Evolutionary conservation across 1,140 invertebrate genomes (phyloP), one percentile per base, ranked within the genome.

Genomic region (Vanessa tameamea): DNA sequence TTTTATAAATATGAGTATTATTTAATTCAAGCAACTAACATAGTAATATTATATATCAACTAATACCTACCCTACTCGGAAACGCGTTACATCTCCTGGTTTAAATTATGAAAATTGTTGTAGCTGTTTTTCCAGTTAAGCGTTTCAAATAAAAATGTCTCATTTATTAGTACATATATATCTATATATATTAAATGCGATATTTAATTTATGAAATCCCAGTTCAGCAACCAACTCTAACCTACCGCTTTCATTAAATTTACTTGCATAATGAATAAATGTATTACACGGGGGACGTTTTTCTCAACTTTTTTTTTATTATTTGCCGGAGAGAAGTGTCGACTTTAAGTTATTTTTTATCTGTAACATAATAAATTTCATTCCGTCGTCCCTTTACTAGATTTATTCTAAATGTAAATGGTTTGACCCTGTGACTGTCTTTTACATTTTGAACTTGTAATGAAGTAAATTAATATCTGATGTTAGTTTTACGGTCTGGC

Each of bases 261-360:
- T 89, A 86, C 84, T 84, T 84, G 81, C 81, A 76, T 89, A 86
- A 89, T 89, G 87, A 89, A 89, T 88, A 89, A 92, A 89, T 88
- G 84, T 88, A 87, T 89, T 89, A 88, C 85, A 86, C 83, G n/a
- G 72, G 83, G 85, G 84, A 88, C 82, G 68, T 68, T 81, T 82
- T 82, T 82, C 80, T 80, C 80, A 82, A 77, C 84, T 87, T 86
- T 82, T 85, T 73, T 77, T 83, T 86, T 83, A 85, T 88, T 85
- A 87, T 87, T 82, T 87, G 84, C 80, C 73, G 75, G 81, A 82
- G 78, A 83, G 84, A 87, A 78, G 75, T 86, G 82, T 84, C 87
- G 88, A 78, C 74, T 81, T 69, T 69, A 55, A 83, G 77, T 85
- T 78, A 82, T 84, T 84, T 88, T 86, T 85, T 86, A 83, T 87